Evolutionary conservation across 2,797 vertebrate genomes (phyloP).

Genomic region (Enteromius thamalakanensis): DNA sequence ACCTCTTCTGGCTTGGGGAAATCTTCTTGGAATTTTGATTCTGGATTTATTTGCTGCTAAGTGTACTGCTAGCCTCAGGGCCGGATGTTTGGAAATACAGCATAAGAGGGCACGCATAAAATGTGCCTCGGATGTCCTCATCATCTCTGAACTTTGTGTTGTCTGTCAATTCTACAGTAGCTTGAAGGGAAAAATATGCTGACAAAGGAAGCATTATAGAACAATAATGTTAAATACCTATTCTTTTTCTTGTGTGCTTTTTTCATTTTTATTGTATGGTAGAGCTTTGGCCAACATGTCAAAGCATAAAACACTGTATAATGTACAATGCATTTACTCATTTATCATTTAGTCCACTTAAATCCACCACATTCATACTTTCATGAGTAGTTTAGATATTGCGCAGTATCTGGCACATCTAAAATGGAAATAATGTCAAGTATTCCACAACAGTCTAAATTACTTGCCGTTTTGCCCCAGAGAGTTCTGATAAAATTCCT

Average conservation of each 20-base stretch:
- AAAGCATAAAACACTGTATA: not conserved
- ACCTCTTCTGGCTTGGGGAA: slow-evolving; percentile 78
- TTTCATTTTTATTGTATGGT: not conserved
- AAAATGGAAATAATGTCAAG: not conserved
- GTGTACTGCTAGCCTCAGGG: slow-evolving; percentile 66
- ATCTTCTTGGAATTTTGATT: slow-evolving; percentile 69
- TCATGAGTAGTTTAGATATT: too few species aligned
- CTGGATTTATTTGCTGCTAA: slow-evolving; percentile 69
- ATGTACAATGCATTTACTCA: too few species aligned
- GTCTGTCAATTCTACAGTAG: not conserved
- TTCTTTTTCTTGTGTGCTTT: not conserved
- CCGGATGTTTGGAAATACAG: slow-evolving; percentile 67
- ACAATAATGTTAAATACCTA: not conserved
- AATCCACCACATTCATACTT: not conserved
- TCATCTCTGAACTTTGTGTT: slow-evolving; percentile 18
- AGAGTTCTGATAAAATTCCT: not conserved
- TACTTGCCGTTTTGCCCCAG: not conserved
- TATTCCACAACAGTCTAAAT: not conserved
- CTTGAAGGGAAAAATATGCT: not conserved
- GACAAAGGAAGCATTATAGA: not conserved
- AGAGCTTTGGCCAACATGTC: not conserved
- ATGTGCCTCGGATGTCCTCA: slow-evolving; percentile 14
- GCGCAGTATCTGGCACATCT: too few species aligned
- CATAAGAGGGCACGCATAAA: not conserved
- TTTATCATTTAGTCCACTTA: not conserved